A percentile compares a stretch with the other conserved stretches of the same genome.
Evolutionary conservation across 2,797 vertebrate species (phyloP).

Genomic region (Oreonectes daqikongensis): DNA sequence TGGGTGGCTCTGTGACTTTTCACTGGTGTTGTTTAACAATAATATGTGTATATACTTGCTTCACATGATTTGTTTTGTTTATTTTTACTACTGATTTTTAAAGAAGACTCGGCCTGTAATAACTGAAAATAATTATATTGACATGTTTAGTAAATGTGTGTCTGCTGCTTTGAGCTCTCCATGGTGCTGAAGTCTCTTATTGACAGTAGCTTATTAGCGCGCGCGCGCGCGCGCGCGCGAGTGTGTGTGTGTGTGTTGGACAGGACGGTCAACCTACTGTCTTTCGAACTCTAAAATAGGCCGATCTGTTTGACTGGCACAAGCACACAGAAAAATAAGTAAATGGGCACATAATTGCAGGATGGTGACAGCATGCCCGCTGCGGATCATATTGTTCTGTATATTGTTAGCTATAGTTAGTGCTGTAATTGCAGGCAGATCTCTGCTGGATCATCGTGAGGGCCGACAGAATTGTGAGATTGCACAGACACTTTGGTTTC

Average conservation of each 20-base stretch:
- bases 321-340: not conserved
- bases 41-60: too few species aligned
- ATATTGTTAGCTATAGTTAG: slow-evolving; percentile 26
- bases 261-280: not conserved
- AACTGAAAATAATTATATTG: too few species aligned
- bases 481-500: slow-evolving; percentile 13
- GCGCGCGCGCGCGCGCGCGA: not conserved
- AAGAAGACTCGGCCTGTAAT: too few species aligned
- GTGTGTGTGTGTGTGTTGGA: not conserved
- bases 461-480: slow-evolving; percentile 6
- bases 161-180: too few species aligned
- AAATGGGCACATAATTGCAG: slow-evolving; percentile 25
- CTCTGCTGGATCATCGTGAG: not conserved
- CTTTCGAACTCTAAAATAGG: slow-evolving; percentile 14
- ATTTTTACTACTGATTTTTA: too few species aligned
- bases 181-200: slow-evolving; percentile 13
- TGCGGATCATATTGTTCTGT: slow-evolving; percentile 7
- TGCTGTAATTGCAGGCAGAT: slow-evolving; percentile 21
- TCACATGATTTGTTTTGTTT: too few species aligned
- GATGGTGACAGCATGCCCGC: slow-evolving; percentile 4
- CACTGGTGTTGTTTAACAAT: too few species aligned
- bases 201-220: slow-evolving; percentile 10
- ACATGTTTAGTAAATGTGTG: too few species aligned
- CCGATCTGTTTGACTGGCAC: slow-evolving; percentile 9
- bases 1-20: too few species aligned